Base-by-base conservation (phyloP, 2,113 vertebrate genomes). In the Malurus cyaneus region DNA sequence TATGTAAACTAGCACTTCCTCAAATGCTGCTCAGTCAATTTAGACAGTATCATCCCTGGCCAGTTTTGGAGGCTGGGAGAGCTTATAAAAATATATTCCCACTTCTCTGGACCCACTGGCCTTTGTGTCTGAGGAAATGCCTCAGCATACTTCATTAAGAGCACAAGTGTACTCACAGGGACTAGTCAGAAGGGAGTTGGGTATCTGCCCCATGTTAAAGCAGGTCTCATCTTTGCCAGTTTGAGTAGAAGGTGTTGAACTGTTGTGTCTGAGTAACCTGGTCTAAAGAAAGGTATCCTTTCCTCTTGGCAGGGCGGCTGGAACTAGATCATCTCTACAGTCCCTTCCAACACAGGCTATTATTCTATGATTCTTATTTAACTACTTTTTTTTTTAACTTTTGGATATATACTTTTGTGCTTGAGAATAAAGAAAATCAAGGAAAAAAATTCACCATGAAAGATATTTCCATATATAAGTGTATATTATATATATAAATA, bases 251-350 rank as follows among this genome's bases (percentile, higher is more conserved):
- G 23, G 4, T 24, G 64, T 53, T 50, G 39, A 64, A 64, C 5
- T 25, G 8, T 44, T 74, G 3, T 47, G 8, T 61, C 39, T 81
- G 18, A 60, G 8, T 25, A 29, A 67, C 26, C n/a, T 34, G 13
- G 18, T 28, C 14, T 50, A 34, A 56, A 50, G 32, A 42, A 49
- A 65, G 14, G 9, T 19, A 9, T 44, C 17, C 7, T 34, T 57
- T 36, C 29, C 17, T 20, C 11, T 34, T 29, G 14, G 31, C 31
- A 44, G 24, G 31, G 13, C 28, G 14, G 13, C 32, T 73, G 39
- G 18, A 57, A 46, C 24, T 14, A 34, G 29, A 29, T 1, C 0
- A 10, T 53, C 29, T 41, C 60, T 29, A 18, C 0, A 0, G 17
- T 41, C 29, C 5, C 23, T 46, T 53, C 39, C 54, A 69, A 39